phyloP scores from a whole-genome alignment of 1,140 invertebrate species.

The Drosophila nikananu region DNA sequence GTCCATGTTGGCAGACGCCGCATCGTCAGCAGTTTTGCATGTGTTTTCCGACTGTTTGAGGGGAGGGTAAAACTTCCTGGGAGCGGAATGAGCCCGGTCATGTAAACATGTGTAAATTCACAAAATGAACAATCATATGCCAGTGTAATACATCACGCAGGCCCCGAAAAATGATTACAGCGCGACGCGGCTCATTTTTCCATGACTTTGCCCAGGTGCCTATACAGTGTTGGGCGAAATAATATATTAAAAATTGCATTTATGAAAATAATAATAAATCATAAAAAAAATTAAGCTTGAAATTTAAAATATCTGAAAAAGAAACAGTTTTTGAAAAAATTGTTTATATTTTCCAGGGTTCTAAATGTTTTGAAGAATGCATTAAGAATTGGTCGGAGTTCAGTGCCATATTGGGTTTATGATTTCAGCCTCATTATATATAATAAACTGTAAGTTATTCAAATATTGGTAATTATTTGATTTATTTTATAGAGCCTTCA shows the following conservation, averaged over 20 bases:
- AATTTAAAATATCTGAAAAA: background rate
- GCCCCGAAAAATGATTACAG: conserved; percentile 59
- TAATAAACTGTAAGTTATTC: no score
- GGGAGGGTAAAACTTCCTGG: background rate
- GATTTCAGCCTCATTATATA: no score
- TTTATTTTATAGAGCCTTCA: background rate
- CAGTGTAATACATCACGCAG: conserved; percentile 77
- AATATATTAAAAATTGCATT: background rate
- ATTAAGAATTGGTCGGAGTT: no score
- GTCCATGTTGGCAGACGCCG: conserved; percentile 12
- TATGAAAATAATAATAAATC: background rate
- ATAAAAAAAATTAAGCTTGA: background rate
- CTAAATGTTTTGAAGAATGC: background rate
- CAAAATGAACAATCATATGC: conserved; percentile 80
- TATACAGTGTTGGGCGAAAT: background rate
- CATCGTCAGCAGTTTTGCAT: conserved; percentile 56
- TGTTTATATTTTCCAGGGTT: no score
- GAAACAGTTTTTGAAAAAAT: no score
- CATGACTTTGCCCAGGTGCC: conserved; percentile 19
- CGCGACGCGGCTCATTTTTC: conserved; percentile 60
- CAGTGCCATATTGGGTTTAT: no score
- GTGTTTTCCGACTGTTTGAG: conserved; percentile 5
- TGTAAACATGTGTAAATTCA: conserved; percentile 81
- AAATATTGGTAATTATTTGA: no score
- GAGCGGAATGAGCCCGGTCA: conserved; percentile 31